Evolutionary conservation across 1,140 invertebrate species (phyloP).

Genomic region (Euglossa dilemma): DNA sequence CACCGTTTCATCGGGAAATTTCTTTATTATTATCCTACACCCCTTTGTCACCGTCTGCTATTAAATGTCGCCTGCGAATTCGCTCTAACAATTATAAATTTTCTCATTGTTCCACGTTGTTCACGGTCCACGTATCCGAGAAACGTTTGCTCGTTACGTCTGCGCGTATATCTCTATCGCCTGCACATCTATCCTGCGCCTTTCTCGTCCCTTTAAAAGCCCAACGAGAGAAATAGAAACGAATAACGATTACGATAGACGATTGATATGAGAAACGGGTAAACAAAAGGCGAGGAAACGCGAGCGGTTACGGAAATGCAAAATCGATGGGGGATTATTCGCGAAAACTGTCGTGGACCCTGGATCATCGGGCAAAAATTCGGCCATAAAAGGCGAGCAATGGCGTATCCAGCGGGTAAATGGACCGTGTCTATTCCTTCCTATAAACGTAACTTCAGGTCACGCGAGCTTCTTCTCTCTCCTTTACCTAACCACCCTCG

Average conservation of each 20-base stretch:
- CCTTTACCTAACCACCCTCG: neutral
- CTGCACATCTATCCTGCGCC: too few relatives aligned
- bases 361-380: slow-evolving; percentile 26
- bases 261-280: too few relatives aligned
- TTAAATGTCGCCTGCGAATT: too few relatives aligned
- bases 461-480: slow-evolving; percentile 54
- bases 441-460: slow-evolving; percentile 68
- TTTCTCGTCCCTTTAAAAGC: neutral
- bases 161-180: too few relatives aligned
- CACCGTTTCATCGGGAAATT: neutral
- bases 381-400: slow-evolving; percentile 16
- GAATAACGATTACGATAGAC: too few relatives aligned
- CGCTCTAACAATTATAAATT: slow-evolving; percentile 61
- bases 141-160: neutral
- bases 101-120: slow-evolving; percentile 50
- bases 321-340: slow-evolving; percentile 16
- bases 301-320: neutral
- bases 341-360: neutral
- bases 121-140: slow-evolving; percentile 38
- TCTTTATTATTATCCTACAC: slow-evolving; percentile 16
- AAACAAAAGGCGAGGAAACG: neutral
- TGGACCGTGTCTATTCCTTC: slow-evolving; percentile 55
- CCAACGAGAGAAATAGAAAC: neutral
- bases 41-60: neutral
- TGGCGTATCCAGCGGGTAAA: slow-evolving; percentile 56